phyloP scores from a whole-genome alignment of 1,140 invertebrate species.

The Drosophila fuyamai region DNA sequence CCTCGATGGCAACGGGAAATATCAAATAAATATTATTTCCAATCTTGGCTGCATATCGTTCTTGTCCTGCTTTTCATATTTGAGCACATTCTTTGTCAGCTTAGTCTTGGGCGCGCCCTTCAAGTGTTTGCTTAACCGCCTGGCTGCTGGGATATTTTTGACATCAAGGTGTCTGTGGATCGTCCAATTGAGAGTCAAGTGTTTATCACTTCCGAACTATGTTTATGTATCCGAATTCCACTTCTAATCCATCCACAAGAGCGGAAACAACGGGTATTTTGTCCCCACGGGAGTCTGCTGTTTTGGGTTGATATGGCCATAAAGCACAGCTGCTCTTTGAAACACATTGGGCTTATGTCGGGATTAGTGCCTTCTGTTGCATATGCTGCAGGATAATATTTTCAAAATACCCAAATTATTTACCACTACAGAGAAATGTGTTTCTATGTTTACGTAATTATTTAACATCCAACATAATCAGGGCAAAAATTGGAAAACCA shows the following conservation, averaged over 20 bases:
- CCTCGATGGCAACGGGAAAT: constrained; percentile 56
- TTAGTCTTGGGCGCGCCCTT: constrained; percentile 25
- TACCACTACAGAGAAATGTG: neutral
- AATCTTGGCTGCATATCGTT: constrained; percentile 34
- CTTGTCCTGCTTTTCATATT: constrained; percentile 48
- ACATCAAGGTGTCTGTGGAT: constrained; percentile 21
- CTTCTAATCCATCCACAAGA: constrained; percentile 32
- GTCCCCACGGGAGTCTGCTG: neutral
- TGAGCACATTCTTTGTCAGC: constrained; percentile 42
- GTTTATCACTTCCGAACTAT: constrained; percentile 28
- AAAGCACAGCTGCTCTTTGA: constrained; percentile 58
- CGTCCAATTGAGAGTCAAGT: constrained; percentile 47
- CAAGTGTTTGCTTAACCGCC: constrained; percentile 22
- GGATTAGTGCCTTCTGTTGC: constrained; percentile 58
- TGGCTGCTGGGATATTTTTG: constrained; percentile 22
- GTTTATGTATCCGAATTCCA: constrained; percentile 28
- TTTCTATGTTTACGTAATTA: neutral
- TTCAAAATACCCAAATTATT: constrained; percentile 34
- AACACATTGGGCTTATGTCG: constrained; percentile 52
- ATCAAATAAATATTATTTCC: constrained; percentile 80
- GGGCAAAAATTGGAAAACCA: neutral
- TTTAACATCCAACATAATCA: neutral
- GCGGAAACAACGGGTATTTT: neutral
- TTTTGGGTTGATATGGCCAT: constrained; percentile 4
- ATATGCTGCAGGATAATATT: constrained; percentile 60